Evolutionary conservation across 2,797 vertebrate species (phyloP).

Genomic region (Selene dorsalis): DNA sequence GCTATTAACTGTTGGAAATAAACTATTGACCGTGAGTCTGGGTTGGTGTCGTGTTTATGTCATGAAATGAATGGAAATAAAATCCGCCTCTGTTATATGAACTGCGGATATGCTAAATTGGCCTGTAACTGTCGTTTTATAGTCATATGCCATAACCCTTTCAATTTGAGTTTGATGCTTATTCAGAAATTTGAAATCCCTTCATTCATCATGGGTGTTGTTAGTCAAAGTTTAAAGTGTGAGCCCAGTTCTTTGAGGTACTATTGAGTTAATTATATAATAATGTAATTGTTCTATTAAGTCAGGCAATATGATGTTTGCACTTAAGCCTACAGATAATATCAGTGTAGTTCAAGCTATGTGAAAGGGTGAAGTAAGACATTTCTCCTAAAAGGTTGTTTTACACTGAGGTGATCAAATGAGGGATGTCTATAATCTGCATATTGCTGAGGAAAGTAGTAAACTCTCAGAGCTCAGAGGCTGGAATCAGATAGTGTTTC

Average conservation of each 20-base stretch:
- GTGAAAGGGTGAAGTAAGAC: neutral
- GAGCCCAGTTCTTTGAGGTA: neutral
- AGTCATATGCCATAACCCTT: rapidly evolving
- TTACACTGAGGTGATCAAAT: neutral
- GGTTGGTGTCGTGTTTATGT: neutral
- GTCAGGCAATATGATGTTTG: neutral
- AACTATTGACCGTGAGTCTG: slow-evolving; percentile 5
- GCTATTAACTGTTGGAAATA: neutral
- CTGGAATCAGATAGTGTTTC: neutral
- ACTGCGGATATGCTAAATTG: neutral
- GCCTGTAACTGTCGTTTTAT: neutral
- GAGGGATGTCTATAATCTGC: neutral
- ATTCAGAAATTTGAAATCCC: neutral
- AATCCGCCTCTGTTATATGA: neutral
- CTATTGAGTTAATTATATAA: no score
- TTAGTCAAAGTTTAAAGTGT: neutral
- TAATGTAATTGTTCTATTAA: no score
- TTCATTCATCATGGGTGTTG: neutral
- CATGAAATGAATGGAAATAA: neutral
- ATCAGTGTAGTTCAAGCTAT: neutral
- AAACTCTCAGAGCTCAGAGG: neutral
- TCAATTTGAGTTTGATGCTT: neutral
- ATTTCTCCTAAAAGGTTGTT: no score
- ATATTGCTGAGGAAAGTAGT: neutral
- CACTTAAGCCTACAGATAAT: no score